Conservation (phyloP, 2,797 vertebrate genomes). For the Knipowitschia caucasica region DNA sequence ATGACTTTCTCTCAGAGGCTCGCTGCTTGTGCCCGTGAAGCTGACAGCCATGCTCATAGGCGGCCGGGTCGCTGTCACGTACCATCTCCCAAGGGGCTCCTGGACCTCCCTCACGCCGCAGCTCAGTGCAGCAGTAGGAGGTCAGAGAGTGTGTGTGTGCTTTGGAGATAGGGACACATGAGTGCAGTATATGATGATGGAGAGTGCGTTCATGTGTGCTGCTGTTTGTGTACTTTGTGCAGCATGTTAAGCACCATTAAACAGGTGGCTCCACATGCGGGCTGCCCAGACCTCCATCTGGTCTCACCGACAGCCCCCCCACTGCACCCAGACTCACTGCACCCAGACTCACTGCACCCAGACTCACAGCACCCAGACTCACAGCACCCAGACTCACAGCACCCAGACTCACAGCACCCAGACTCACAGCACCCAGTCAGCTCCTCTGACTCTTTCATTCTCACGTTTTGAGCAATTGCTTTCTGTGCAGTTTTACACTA, state of each 20-base stretch:
- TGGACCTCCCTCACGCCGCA: constrained; percentile 71
- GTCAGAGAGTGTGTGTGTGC: constrained; percentile 46
- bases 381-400: no score
- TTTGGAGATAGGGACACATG: constrained; percentile 12
- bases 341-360: no score
- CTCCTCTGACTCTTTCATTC: no score
- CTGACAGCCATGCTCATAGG: constrained; percentile 26
- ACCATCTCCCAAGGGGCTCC: constrained; percentile 67
- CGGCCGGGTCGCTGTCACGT: constrained; percentile 74
- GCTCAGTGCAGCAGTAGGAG: constrained; percentile 56
- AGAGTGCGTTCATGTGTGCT: constrained; percentile 12
- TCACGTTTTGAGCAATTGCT: no score
- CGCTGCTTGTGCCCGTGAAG: constrained; percentile 26
- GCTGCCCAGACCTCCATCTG: constrained; percentile 35
- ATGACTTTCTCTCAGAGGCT: constrained; percentile 11
- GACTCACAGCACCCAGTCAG: no score
- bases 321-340: constrained; percentile 34
- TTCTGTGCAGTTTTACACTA: no score
- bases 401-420: no score
- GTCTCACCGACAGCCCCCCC: constrained; percentile 38
- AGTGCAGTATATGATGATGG: constrained; percentile 18
- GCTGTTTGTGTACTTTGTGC: constrained; percentile 32
- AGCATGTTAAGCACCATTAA: constrained; percentile 58
- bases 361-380: no score
- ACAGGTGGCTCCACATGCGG: constrained; percentile 66